These are phyloP conservation scores for Gadopsis marmoratus DNA, from an alignment of 2,797 vertebrate genomes.

Conservation along the genomic window DNA sequence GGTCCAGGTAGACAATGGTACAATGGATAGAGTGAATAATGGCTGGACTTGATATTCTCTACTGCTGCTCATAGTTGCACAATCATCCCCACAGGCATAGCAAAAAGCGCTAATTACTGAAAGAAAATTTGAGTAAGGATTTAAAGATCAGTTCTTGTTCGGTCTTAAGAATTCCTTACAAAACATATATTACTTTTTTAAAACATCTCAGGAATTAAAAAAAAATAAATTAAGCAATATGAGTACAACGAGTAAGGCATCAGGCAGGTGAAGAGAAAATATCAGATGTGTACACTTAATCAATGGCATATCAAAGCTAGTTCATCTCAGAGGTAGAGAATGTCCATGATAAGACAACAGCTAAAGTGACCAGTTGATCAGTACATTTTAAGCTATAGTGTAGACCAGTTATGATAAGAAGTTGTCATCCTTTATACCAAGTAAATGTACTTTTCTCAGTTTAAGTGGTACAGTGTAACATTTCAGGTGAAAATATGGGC, in stretches of 20 bases:
- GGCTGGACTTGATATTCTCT: slow-evolving; percentile 46
- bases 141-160: slow-evolving; percentile 37
- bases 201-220: slow-evolving; percentile 56
- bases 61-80: slow-evolving; percentile 60
- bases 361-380: slow-evolving; percentile 57
- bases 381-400: slow-evolving; percentile 47
- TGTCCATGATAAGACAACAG: slow-evolving; percentile 72
- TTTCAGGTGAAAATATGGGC: slow-evolving; percentile 51
- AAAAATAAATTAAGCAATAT: slow-evolving; percentile 55
- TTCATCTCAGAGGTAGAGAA: slow-evolving; percentile 86
- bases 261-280: slow-evolving; percentile 80
- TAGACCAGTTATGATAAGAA: slow-evolving; percentile 45
- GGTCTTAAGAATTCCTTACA: slow-evolving; percentile 41
- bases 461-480: slow-evolving; percentile 42
- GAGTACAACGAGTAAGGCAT: slow-evolving; percentile 82
- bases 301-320: slow-evolving; percentile 69
- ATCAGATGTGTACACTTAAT: slow-evolving; percentile 62
- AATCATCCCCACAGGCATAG: slow-evolving; percentile 58
- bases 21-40: slow-evolving; percentile 49
- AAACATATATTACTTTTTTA: slow-evolving; percentile 36
- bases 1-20: slow-evolving; percentile 40
- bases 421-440: slow-evolving; percentile 49
- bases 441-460: slow-evolving; percentile 48
- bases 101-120: slow-evolving; percentile 52
- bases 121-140: slow-evolving; percentile 46